phyloP scores from a whole-genome alignment of 2,113 vertebrate species.

The Tapirus terrestris region DNA sequence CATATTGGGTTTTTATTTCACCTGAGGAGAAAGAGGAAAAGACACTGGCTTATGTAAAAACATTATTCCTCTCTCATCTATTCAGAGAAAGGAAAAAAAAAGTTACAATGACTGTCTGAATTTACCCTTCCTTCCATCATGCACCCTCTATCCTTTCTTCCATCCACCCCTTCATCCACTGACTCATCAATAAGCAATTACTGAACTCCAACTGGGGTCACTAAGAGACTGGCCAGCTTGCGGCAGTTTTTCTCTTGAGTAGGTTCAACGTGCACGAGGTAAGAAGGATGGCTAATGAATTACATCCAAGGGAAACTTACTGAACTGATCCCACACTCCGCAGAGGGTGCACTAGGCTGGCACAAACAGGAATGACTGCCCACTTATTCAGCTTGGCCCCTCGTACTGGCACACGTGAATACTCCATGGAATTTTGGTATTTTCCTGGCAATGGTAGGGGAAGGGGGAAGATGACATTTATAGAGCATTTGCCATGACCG shows the following conservation, averaged over 20 bases:
- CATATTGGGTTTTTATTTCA: slow-evolving; percentile 4
- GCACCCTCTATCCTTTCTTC: not conserved
- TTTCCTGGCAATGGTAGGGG: not conserved
- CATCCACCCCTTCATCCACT: not conserved
- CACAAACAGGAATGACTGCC: not conserved
- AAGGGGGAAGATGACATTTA: not conserved
- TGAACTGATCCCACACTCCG: not conserved
- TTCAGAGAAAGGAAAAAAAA: slow-evolving; percentile 10
- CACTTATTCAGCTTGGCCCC: not conserved
- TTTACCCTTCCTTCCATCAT: not conserved
- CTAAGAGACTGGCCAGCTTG: not conserved
- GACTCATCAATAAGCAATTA: not conserved
- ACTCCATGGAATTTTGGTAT: not conserved
- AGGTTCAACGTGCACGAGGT: not conserved
- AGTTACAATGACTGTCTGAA: not conserved
- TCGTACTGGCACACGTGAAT: not conserved
- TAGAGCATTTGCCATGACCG: not conserved
- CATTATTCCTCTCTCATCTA: not conserved
- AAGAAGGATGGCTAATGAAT: not conserved
- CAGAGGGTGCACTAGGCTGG: not conserved
- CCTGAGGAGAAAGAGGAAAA: not conserved
- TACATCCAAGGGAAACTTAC: not conserved
- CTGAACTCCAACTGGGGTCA: not conserved
- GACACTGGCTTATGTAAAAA: not conserved
- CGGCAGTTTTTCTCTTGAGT: not conserved